Base-by-base conservation (phyloP, 1,140 invertebrate species). In the Dufourea novaeangliae region DNA sequence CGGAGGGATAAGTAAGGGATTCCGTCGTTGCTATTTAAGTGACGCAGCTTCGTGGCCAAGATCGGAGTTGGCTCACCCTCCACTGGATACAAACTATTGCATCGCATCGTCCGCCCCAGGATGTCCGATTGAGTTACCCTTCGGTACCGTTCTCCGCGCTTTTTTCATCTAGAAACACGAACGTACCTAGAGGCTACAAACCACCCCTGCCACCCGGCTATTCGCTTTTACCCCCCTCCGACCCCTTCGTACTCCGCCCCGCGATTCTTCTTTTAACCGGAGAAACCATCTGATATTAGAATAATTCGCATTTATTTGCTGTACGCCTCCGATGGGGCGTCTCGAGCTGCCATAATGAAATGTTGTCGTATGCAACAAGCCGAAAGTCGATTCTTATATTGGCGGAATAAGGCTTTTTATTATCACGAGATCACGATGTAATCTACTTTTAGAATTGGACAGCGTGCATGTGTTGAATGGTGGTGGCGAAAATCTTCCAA, bases 111-210 rank as follows among this genome's bases (percentile, higher is more conserved):
- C 79, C 85, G 79, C 84, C 85, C 85, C 85, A 80, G 82, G 80
- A 89, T 88, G 85, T 87, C 88, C 81, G 86, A 88, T 89, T 83
- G 73, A 87, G 80, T 89, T 89, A 88, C 78, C 80, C 76, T 87
- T 67, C 79, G 73, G 44, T 52, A 54, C 44, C 54, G 68, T 70
- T 61, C 64, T 34, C 39, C 46, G 41, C 57, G 37, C 68, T 39
- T 78, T 22, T 57, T 68, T 68, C 64, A 72, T 46, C 74, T 82
- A 71, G 62, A 63, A 71, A 72, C 67, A 81, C 81, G 66, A 75
- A 79, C 71, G 77, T 75, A 83, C 57, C 82, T 63, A 44, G 41
- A 44, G 77, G 80, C 82, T 76, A 84, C 81, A 25, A 80, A 76
- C 81, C 71, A 84, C 29, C 82, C 82, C 77, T 75, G 54, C 70